Evolutionary conservation across 2,113 vertebrate species (phyloP).

Genomic region (Merops nubicus): DNA sequence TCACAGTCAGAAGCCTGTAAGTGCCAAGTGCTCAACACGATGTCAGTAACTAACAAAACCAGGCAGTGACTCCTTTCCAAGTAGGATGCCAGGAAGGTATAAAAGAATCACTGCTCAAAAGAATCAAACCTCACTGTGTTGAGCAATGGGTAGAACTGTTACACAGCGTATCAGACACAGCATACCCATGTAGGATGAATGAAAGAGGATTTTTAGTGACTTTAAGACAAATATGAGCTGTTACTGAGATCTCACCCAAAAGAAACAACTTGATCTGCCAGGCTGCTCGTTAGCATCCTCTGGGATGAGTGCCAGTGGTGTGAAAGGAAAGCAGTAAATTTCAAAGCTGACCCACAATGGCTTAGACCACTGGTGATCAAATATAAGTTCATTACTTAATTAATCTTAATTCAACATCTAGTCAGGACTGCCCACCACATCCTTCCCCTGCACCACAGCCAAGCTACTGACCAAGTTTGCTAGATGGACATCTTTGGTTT

Average conservation of each 20-base stretch:
- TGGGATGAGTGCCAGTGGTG: neutral
- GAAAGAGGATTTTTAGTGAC: neutral
- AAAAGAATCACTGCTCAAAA: neutral
- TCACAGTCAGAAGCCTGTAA: neutral
- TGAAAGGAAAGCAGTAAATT: neutral
- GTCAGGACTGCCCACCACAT: neutral
- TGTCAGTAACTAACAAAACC: neutral
- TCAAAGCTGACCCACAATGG: neutral
- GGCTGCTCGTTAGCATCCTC: neutral
- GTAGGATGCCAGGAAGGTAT: accelerated
- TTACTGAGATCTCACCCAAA: neutral
- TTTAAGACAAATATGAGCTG: neutral
- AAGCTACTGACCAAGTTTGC: neutral
- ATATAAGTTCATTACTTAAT: neutral
- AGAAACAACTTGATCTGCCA: neutral
- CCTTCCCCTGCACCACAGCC: neutral
- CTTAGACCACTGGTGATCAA: neutral
- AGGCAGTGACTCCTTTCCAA: neutral
- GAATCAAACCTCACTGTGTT: accelerated
- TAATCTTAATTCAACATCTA: neutral
- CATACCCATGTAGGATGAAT: neutral
- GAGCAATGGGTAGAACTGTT: neutral
- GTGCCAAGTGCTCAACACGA: neutral
- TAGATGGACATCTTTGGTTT: neutral
- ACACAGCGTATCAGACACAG: neutral